A percentile compares a stretch with the other conserved stretches of the same genome.
phyloP scores from a whole-genome alignment of 1,140 invertebrate genomes.

The Papilio xuthus region DNA sequence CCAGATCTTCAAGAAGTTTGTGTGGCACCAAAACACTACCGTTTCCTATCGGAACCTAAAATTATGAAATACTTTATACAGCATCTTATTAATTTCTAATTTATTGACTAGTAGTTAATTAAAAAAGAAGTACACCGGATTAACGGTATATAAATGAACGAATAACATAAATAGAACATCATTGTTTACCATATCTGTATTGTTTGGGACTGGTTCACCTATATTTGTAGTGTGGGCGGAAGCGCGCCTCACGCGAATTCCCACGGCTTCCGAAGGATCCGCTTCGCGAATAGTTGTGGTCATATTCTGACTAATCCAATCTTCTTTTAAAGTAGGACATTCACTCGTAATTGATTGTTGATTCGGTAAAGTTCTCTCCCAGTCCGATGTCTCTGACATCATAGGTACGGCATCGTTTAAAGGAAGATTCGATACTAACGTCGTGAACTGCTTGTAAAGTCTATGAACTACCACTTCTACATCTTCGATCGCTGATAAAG shows the following conservation, averaged over 20 bases:
- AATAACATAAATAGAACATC: slow-evolving; percentile 16
- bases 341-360: neutral
- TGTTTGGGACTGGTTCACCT: slow-evolving; percentile 40
- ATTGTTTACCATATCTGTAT: slow-evolving; percentile 53
- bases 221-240: slow-evolving; percentile 63
- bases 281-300: slow-evolving; percentile 21
- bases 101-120: no score
- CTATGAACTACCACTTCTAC: slow-evolving; percentile 50
- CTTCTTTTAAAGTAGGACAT: slow-evolving; percentile 18
- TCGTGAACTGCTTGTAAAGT: slow-evolving; percentile 52
- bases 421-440: slow-evolving; percentile 42
- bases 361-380: slow-evolving; percentile 9
- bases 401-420: slow-evolving; percentile 27
- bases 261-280: slow-evolving; percentile 36
- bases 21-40: slow-evolving; percentile 51
- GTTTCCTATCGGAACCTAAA: slow-evolving; percentile 56
- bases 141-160: no score
- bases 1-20: slow-evolving; percentile 52
- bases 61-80: neutral
- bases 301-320: slow-evolving; percentile 20
- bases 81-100: no score
- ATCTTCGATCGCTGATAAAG: slow-evolving; percentile 47
- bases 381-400: slow-evolving; percentile 11
- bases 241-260: slow-evolving; percentile 52
- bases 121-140: no score